Evolutionary conservation across 53 echinoderm and acorn worm genomes (phyloP), one percentile per base, ranked within the genome.

Genomic region (Zoroaster sp.): DNA sequence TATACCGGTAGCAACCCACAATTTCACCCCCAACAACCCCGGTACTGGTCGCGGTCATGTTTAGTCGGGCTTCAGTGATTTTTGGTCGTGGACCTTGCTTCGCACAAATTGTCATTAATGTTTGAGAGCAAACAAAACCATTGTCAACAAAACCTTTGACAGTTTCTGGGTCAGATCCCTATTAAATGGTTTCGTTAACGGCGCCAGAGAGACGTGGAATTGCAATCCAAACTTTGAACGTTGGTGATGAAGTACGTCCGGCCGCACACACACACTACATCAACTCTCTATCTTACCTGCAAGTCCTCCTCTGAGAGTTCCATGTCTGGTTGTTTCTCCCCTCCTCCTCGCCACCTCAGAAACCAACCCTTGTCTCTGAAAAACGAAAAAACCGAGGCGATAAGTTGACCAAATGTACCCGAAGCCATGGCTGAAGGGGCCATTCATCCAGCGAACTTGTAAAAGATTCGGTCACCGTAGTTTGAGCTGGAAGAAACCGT

Each of bases 291-390:
- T 17, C 83, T 66, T 70, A 85, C 85, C 85, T 85, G 85, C 49
- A 85, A 17, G 36, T 85, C 70, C 13, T 85, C 85, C 28, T 85
- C 63, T 28, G 23, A 59, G 28, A 59, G 63, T 59, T 59, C 85
- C 85, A 85, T 85, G 85, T 69, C 85, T 35, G 85, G n/a, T 18
- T 34, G 66, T 45, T 69, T 47, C n/a, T 71, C 85, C 49, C 88
- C 92, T n/a, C 70, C 83, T 54, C 90, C 90, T 40, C 95, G 82
- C 78, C 92, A 74, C 92, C 90, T 95, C 72, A 95, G 89, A 90
- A 92, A 95, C 88, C 91, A 89, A 69, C 91, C 90, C 74, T 90
- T 95, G 69, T 95, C 95, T 69, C 95, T 95, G 86, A 92, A 95
- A 87, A 73, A 95, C 47, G 92, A 93, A 92, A 95, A 95, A 51